These are phyloP conservation scores for Patagioenas fasciata DNA, from an alignment of 2,113 vertebrate species.

Conservation along the genomic window DNA sequence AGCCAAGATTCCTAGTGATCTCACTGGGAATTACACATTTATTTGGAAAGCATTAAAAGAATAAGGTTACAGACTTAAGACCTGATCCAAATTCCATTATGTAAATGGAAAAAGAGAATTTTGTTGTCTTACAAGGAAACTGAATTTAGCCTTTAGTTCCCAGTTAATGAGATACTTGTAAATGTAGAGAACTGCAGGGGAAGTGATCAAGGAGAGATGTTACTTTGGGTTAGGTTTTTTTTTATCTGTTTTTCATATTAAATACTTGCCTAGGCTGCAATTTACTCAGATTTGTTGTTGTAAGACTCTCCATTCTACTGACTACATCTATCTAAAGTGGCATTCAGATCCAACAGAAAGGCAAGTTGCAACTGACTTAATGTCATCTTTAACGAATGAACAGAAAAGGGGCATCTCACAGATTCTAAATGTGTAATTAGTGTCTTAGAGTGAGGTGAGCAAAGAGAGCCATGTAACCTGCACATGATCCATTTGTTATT, in stretches of 20 bases:
- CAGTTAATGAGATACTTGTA: background rate
- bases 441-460: background rate
- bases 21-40: conserved; percentile 36
- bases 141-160: background rate
- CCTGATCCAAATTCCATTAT: conserved; percentile 24
- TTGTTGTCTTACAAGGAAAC: conserved; percentile 12
- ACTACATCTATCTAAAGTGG: background rate
- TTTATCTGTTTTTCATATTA: background rate
- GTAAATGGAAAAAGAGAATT: conserved; percentile 15
- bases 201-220: background rate
- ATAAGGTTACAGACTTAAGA: conserved; percentile 4
- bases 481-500: background rate
- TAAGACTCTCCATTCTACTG: background rate
- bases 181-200: background rate
- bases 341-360: background rate
- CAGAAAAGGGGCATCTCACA: background rate
- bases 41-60: conserved; percentile 6
- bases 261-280: background rate
- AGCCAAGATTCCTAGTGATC: conserved; percentile 11
- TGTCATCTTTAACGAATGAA: background rate
- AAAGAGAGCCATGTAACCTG: background rate
- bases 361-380: background rate
- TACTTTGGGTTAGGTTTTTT: background rate
- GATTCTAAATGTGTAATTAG: background rate
- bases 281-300: background rate